Base-by-base conservation (phyloP, 2,888 invertebrate genomes). In the Liopterus haemorrhoidalis region DNA sequence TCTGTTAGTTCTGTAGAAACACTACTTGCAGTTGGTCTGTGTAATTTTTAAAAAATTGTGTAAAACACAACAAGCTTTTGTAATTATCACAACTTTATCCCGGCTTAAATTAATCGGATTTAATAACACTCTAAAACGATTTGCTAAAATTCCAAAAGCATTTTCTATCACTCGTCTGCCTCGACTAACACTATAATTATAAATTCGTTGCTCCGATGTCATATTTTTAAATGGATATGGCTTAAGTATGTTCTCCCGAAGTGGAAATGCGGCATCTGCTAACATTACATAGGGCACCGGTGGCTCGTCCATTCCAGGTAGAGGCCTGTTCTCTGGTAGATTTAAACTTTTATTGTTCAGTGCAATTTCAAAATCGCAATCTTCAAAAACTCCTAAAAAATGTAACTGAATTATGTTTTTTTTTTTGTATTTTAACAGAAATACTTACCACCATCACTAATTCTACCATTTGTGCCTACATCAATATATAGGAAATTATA, bases 111-210 rank as follows among this genome's bases (percentile, higher is more conserved):
- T 31, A 9, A 31, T 31, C 3, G 31, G 5, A 6, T 12, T 31
- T 11, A 31, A 31, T 31, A 31, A 6, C 9, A 31, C 15, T 4
- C 31, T 12, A 31, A 31, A 31, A 9, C 33, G 14, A 33, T 19
- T 33, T 4, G 18, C 18, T 18, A 33, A 33, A 19, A 33, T 33
- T 15, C 33, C 33, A 18, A 33, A 33, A 8, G 33, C 16, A 33
- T 33, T 33, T 33, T 33, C 33, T 11, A 33, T n/a, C n/a, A 33
- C n/a, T 4, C 33, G 6, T 3, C 33, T 18, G 4, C 5, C 18
- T 3, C 33, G 20, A 4, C 5, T 5, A 3, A 31, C 4, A n/a
- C 33, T 5, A 19, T 33, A 33, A 19, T 33, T 33, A 19, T 12
- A 33, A 5, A 19, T 18, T 4, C 20, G n/a, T 19, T 33, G 4